Evolutionary conservation across 2,888 invertebrate genomes (phyloP), one percentile per base, ranked within the genome.

Genomic region (Cheilosia grossa): DNA sequence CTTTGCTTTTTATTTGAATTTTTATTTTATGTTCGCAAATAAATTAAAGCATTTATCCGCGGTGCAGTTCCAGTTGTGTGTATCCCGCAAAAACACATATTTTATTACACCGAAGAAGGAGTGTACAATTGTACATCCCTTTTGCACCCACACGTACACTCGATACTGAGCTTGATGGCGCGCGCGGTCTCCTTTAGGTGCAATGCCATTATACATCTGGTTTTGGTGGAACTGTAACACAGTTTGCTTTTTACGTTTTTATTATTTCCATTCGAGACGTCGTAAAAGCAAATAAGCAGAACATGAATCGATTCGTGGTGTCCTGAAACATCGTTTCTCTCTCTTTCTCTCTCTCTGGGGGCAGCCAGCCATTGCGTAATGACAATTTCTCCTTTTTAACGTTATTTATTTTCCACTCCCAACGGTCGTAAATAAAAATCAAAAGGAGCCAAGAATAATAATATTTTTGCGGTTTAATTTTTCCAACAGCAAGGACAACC

Each of bases 281-380:
- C 75, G 75, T 85, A 85, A 85, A 85, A 85, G 75, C 75, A 85
- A 85, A 85, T 85, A 85, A 85, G 85, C 81, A 81, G 75, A 80
- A 72, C 81, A 81, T 51, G 75, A 81, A 85, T 85, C 81, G 85
- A 85, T 81, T 67, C 54, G 63, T 80, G 79, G 51, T 79, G 69
- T 74, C 69, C 74, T 83, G 64, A 54, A 80, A 67, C 67, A 73
- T 73, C 67, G 49, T 58, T 40, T 24, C 24, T 54, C 40, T 5
- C 15, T 9, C 9, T 19, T 13, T 15, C 21, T 10, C 13, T 17
- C 42, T 64, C 66, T 66, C 40, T 33, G 10, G 40, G 54, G 42
- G 13, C 30, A 30, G 9, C 42, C 54, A 82, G 49, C 40, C 59
- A 51, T 78, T 67, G 78, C 73, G 61, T 67, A 67, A 73, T 73